Conservation (phyloP, 2,797 vertebrate genomes). For the Sphaeramia orbicularis region DNA sequence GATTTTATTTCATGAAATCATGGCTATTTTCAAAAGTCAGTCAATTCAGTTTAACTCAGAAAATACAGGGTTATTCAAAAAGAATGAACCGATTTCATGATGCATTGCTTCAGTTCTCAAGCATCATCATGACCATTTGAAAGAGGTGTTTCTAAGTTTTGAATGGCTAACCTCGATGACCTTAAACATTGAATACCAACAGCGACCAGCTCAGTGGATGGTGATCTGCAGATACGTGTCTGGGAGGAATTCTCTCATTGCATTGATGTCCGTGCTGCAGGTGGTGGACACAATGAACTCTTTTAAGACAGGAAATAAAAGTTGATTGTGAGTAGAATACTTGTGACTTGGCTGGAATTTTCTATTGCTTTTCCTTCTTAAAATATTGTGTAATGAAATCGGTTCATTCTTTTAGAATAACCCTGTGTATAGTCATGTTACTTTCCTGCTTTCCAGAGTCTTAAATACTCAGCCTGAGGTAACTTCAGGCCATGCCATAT, state of each 20-base stretch:
- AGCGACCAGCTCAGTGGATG: not conserved
- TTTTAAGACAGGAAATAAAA: not conserved
- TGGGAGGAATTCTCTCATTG: not conserved
- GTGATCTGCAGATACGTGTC: not conserved
- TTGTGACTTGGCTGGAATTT: not conserved
- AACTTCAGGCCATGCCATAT: not conserved
- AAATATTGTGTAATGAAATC: not conserved
- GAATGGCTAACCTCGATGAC: too few species aligned
- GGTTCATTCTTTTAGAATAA: not conserved
- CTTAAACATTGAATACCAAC: too few species aligned
- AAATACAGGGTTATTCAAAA: not conserved
- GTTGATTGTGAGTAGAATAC: not conserved
- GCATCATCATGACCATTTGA: too few species aligned
- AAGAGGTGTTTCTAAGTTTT: too few species aligned
- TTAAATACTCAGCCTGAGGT: not conserved
- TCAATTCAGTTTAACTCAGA: slow-evolving; percentile 13
- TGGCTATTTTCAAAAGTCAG: too few species aligned
- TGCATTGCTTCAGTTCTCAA: too few species aligned
- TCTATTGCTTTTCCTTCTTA: not conserved
- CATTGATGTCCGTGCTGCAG: not conserved
- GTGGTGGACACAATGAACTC: not conserved
- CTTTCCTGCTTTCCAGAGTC: slow-evolving; percentile 9
- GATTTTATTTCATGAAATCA: slow-evolving; percentile 17
- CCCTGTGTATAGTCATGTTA: too few species aligned
- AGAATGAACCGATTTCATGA: too few species aligned